A percentile compares a stretch with the other conserved stretches of the same genome.
These are phyloP conservation scores for Rhincodon typus DNA, from an alignment of 2,797 vertebrate genomes.

Conservation along the genomic window DNA sequence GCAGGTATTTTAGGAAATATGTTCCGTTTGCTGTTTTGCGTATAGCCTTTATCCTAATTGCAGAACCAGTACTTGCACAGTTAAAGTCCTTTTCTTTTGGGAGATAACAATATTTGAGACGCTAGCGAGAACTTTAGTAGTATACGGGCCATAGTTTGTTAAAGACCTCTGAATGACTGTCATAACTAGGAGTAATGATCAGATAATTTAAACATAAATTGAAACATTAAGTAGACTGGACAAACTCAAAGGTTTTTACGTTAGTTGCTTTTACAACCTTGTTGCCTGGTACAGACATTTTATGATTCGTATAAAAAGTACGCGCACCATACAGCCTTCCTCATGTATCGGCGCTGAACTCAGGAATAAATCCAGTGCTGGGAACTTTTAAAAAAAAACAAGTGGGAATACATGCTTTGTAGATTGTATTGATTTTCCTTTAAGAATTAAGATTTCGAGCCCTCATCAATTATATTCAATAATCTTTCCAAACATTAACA, in stretches of 20 bases:
- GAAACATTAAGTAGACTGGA: not conserved
- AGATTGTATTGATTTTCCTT: not conserved
- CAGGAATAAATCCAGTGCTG: not conserved
- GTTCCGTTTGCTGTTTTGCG: not conserved
- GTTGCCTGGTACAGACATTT: not conserved
- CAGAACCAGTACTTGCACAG: not conserved
- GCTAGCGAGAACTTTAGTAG: no score
- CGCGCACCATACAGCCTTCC: not conserved
- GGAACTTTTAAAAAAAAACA: not conserved
- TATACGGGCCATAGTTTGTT: not conserved
- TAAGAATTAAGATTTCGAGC: not conserved
- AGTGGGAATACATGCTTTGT: not conserved
- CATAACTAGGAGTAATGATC: not conserved
- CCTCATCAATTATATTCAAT: not conserved
- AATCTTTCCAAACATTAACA: not conserved
- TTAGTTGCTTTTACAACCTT: not conserved
- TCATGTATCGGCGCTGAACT: not conserved
- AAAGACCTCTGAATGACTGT: not conserved
- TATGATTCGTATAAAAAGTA: not conserved
- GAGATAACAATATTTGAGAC: not conserved
- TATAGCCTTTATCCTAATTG: not conserved
- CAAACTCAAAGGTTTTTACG: not conserved
- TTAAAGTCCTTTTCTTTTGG: not conserved
- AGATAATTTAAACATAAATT: no score
- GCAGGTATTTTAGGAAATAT: not conserved